phyloP scores from a whole-genome alignment of 2,113 vertebrate genomes.

The Dipodomys ordii region DNA sequence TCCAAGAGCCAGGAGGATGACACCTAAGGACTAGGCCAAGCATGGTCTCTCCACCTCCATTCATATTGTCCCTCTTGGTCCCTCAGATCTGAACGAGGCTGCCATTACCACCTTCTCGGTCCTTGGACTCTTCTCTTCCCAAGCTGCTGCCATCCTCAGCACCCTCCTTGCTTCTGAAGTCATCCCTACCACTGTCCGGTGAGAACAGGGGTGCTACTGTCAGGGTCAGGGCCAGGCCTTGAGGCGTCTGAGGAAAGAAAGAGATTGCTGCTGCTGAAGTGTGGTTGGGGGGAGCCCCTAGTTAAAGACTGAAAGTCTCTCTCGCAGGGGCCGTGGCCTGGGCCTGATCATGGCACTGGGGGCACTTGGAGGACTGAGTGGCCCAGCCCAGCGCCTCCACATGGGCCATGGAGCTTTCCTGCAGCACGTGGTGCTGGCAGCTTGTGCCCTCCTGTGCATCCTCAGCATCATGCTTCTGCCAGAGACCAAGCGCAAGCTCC shows the following conservation, averaged over 20 bases:
- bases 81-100: conserved; percentile 90
- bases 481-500: conserved; percentile 93
- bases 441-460: conserved; percentile 92
- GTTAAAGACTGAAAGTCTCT: conserved; percentile 12
- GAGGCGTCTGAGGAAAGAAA: not conserved
- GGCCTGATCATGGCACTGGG: conserved; percentile 90
- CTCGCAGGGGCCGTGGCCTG: conserved; percentile 88
- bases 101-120: conserved; percentile 93
- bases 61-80: not conserved
- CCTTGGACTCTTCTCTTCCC: conserved; percentile 93
- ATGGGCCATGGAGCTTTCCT: conserved; percentile 95
- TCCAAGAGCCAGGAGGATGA: not conserved
- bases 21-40: not conserved
- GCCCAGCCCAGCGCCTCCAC: conserved; percentile 92
- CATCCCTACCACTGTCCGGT: conserved; percentile 94
- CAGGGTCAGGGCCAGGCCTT: not conserved
- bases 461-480: conserved; percentile 95
- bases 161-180: conserved; percentile 93
- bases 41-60: not conserved
- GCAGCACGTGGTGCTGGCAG: conserved; percentile 93
- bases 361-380: conserved; percentile 91
- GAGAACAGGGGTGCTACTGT: conserved; percentile 34
- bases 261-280: not conserved
- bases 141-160: conserved; percentile 91
- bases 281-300: not conserved